Evolutionary conservation across 1,140 invertebrate genomes (phyloP), one percentile per base, ranked within the genome.

Genomic region (Hermatobates lingyangjiaoensis): DNA sequence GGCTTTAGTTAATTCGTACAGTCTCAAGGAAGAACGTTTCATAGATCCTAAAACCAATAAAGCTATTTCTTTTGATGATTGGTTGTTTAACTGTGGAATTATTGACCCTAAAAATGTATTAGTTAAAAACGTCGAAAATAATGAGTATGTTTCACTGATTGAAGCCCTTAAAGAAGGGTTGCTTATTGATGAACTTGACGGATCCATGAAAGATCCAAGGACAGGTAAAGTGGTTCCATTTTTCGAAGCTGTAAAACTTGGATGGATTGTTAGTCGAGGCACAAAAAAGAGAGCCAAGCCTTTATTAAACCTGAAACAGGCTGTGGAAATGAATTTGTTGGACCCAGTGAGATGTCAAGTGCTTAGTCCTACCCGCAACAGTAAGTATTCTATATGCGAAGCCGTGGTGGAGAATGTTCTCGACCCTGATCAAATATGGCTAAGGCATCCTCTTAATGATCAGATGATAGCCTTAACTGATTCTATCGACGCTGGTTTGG

Each of bases 161-260:
- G 68, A 76, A 50, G 75, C 80, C 62, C 87, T 87, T 3, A 71
- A 92, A 21, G 72, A 79, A 48, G 71, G 73, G 55, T 77, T 78
- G 1, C 62, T 89, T 20, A 73, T 92, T 47, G 81, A 91, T 65
- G 74, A 75, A 61, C 74, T 77, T 52, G 74, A 76, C 1, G 86
- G 86, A 7, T 74, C 84, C 58, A 81, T 90, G 74, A 76, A 88
- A 3, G 83, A 93, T 70, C 77, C 79, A 10, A 80, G 80, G 64
- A 83, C 77, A 23, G 85, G 86, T 7, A 79, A 81, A 62, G 74
- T 77, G 47, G 74, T 91, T 38, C 74, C 82, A 3, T 87, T 92
- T 65, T 80, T 88, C 66, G 82, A 90, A 62, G 88, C 87, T 54
- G 73, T 90, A 30, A 74, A 81, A 59, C 64, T 76, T 39, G 73